phyloP scores from a whole-genome alignment of 2,888 invertebrate species.

The Platycheirus albimanus region DNA sequence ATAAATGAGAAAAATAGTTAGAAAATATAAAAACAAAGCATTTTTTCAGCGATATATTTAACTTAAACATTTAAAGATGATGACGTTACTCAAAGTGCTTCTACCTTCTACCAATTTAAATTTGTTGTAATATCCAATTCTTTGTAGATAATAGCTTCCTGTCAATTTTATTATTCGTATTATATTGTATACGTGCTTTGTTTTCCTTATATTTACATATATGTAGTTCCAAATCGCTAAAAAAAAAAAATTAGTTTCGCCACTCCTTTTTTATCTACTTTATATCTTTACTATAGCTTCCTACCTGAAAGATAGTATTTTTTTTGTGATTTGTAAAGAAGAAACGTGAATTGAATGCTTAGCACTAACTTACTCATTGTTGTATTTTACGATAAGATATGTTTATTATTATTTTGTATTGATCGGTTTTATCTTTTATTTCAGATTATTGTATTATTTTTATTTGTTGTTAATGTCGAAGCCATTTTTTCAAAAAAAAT shows the following conservation, averaged over 20 bases:
- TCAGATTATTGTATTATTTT: no score
- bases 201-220: background rate
- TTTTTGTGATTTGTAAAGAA: background rate
- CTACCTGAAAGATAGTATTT: background rate
- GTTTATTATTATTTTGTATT: no score
- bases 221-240: background rate
- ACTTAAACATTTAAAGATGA: no score
- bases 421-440: no score
- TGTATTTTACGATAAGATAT: background rate
- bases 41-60: no score
- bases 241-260: background rate
- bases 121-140: no score
- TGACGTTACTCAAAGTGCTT: no score
- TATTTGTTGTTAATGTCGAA: no score
- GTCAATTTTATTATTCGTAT: background rate
- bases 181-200: slow-evolving; percentile 13
- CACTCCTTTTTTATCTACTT: slow-evolving; percentile 12
- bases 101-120: no score
- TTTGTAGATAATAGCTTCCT: slow-evolving; percentile 1
- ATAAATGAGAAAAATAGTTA: no score
- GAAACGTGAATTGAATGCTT: slow-evolving; percentile 25
- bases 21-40: no score
- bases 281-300: background rate
- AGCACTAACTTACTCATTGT: background rate
- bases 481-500: no score